phyloP scores from a whole-genome alignment of 2,797 vertebrate genomes.

The Sebastes nivosus region DNA sequence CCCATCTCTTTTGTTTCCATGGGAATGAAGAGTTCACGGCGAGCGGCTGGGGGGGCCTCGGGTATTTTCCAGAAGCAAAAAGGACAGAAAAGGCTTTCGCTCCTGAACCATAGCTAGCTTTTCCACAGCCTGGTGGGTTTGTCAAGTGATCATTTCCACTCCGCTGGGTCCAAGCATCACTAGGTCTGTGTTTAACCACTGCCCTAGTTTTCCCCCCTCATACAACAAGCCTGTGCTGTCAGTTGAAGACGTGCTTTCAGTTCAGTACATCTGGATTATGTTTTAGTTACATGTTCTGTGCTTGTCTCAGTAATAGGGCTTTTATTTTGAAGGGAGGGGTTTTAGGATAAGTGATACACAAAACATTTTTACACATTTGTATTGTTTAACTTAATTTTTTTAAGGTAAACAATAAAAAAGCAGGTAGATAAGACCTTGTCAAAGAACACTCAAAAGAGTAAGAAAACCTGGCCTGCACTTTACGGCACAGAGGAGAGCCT shows the following conservation, averaged over 20 bases:
- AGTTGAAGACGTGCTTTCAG: conserved; percentile 22
- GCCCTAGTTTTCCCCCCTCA: conserved; percentile 56
- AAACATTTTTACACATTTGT: not conserved
- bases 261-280: conserved; percentile 46
- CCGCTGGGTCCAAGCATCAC: conserved; percentile 60
- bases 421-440: not conserved
- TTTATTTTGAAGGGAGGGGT: not conserved
- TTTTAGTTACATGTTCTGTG: not conserved
- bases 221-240: not conserved
- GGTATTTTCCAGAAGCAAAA: conserved; percentile 66
- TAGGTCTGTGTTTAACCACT: conserved; percentile 53
- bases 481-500: not conserved
- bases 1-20: conserved; percentile 72
- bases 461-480: not conserved
- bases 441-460: not conserved
- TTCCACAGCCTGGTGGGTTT: conserved; percentile 66
- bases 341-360: not conserved
- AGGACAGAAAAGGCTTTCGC: conserved; percentile 32
- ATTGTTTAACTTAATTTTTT: not conserved
- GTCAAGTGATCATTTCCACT: conserved; percentile 73
- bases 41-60: conserved; percentile 36
- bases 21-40: conserved; percentile 65
- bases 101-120: conserved; percentile 47
- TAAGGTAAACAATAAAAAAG: not conserved
- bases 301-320: not conserved